A percentile compares a stretch with the other conserved stretches of the same genome.
Conservation (phyloP, 2,113 vertebrate genomes). For the Solea senegalensis region DNA sequence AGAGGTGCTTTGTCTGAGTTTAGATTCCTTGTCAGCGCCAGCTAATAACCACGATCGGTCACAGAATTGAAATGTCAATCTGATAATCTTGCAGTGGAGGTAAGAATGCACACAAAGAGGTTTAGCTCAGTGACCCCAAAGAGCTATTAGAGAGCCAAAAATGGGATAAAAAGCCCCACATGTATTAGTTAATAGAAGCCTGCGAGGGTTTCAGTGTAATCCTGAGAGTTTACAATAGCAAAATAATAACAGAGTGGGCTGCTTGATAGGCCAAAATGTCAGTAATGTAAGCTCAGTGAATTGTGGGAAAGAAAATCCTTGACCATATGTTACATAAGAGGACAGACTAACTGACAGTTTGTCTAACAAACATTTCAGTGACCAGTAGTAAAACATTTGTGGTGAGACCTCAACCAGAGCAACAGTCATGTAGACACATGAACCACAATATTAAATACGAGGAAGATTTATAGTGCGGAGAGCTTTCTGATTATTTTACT, state of each 20-base stretch:
- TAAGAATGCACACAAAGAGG: background rate
- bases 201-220: slow-evolving; percentile 29
- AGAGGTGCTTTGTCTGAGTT: background rate
- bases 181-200: slow-evolving; percentile 29
- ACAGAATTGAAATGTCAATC: background rate
- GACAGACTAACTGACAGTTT: slow-evolving; percentile 2
- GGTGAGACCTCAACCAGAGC: slow-evolving; percentile 24
- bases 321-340: slow-evolving; percentile 49
- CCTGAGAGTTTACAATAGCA: slow-evolving; percentile 29
- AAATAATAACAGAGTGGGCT: slow-evolving; percentile 33
- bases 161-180: slow-evolving; percentile 19
- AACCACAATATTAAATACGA: background rate
- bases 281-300: background rate
- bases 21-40: background rate
- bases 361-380: slow-evolving; percentile 18
- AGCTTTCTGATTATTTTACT: background rate
- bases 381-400: slow-evolving; percentile 12
- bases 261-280: slow-evolving; percentile 24
- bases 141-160: slow-evolving; percentile 12
- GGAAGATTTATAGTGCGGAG: background rate
- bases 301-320: slow-evolving; percentile 37
- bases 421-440: slow-evolving; percentile 9
- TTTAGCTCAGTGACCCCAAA: slow-evolving; percentile 6
- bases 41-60: slow-evolving; percentile 3
- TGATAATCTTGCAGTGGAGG: slow-evolving; percentile 8